Conservation (phyloP, 2,797 vertebrate genomes). For the Buphagus erythrorhynchus region DNA sequence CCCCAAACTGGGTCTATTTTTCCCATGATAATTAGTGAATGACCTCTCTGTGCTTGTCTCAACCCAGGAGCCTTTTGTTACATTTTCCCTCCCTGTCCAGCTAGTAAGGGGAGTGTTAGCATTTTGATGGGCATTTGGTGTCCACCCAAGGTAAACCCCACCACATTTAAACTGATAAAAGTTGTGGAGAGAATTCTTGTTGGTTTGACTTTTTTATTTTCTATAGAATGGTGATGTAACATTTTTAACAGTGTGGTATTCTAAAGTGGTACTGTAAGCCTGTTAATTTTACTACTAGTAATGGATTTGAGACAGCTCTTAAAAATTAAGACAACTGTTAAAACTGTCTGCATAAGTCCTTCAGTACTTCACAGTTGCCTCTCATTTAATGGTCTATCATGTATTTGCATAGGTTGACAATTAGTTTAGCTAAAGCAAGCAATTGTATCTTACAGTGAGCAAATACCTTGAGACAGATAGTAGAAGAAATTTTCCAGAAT, state of each 20-base stretch:
- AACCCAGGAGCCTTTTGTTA: background rate
- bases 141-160: background rate
- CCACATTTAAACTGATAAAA: background rate
- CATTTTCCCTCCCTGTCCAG: background rate
- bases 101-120: background rate
- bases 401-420: background rate
- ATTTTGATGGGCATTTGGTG: background rate
- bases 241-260: background rate
- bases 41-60: background rate
- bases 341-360: background rate
- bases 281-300: background rate
- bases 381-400: background rate
- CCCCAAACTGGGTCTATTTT: background rate
- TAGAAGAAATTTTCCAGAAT: background rate
- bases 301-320: background rate
- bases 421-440: background rate
- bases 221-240: background rate
- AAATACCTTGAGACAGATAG: background rate
- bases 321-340: background rate
- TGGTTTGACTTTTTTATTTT: background rate
- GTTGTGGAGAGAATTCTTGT: background rate
- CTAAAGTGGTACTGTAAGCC: background rate
- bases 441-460: background rate
- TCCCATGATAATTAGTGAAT: background rate
- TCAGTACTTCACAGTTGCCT: background rate